These are phyloP conservation scores for Ptiloglossa arizonensis DNA, from an alignment of 1,140 invertebrate genomes.

Conservation along the genomic window DNA sequence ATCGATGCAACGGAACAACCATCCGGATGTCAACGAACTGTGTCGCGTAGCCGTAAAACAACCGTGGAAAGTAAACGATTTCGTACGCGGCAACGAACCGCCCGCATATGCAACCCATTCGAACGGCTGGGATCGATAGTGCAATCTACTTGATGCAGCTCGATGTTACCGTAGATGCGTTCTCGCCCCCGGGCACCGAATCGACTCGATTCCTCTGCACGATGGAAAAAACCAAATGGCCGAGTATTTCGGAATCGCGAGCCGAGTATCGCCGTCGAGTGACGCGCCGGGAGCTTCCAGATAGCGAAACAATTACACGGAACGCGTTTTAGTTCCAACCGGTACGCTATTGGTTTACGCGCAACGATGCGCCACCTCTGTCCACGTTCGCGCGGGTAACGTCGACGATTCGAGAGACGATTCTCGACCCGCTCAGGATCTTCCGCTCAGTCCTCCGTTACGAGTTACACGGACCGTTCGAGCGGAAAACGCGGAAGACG, in stretches of 20 bases:
- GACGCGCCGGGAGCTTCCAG: slow-evolving; percentile 11
- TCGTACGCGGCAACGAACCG: neutral
- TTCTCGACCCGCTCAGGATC: neutral
- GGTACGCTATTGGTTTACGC: slow-evolving; percentile 45
- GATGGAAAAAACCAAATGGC: slow-evolving; percentile 36
- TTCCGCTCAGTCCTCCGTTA: no score
- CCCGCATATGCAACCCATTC: slow-evolving; percentile 11
- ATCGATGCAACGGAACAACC: no score
- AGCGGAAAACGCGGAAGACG: no score
- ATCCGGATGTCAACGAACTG: neutral
- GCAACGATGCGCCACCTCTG: slow-evolving; percentile 35
- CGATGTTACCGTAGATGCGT: slow-evolving; percentile 57
- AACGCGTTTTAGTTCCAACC: slow-evolving; percentile 54
- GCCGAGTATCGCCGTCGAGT: slow-evolving; percentile 13
- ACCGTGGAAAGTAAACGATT: slow-evolving; percentile 16
- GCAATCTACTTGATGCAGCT: slow-evolving; percentile 64
- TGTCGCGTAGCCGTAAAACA: neutral
- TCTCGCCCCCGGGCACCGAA: slow-evolving; percentile 43
- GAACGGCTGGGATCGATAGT: slow-evolving; percentile 48
- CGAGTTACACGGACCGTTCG: no score
- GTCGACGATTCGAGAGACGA: neutral
- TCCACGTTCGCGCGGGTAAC: neutral
- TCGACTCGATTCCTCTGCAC: slow-evolving; percentile 44
- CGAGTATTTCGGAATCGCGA: slow-evolving; percentile 48
- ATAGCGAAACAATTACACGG: slow-evolving; percentile 57